Evolutionary conservation across 2,888 invertebrate genomes (phyloP), one percentile per base, ranked within the genome.

Genomic region (Rhagonycha lutea): DNA sequence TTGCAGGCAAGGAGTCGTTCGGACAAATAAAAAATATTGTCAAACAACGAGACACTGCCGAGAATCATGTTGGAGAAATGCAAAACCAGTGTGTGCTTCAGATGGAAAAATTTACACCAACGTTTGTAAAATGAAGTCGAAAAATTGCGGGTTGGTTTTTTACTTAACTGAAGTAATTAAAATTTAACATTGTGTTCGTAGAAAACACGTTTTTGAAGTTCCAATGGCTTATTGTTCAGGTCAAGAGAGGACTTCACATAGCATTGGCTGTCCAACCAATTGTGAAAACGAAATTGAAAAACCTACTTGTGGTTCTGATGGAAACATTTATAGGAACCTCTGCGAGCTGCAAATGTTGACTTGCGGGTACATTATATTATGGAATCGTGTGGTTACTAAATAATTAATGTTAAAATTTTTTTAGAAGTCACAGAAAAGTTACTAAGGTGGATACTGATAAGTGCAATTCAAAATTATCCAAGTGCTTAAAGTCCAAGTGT

Each of bases 121-220:
- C 87, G 94, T 95, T 70, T 97, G 96, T 86, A 92, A 95, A 84
- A 96, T 97, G 96, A 95, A 95, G 86, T 93, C 95, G 60, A 95
- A 96, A 83, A 97, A 97, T 86, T 97, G 97, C 89, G 97, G 97
- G 95, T 95, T 87, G 88, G 88, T 72, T 75, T 28, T 71, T 70
- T 68, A 70, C 71, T 70, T 72, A 72, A 68, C 69, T 78, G 69
- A 60, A 80, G 76, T 77, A 8, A 47, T 47, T 76, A 65, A 62
- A 73, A 65, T 63, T 68, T 18, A 61, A 63, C 14, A 28, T 14
- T 32, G 18, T 71, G 71, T 89, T 89, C 29, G 47, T 88, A 95
- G 95, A 62, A 96, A 96, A 86, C 96, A 96, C 87, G 95, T 97
- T 10, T 97, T 96, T 86, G 96, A 96, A 89, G 96, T 96, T 12